Conservation (phyloP, 92 coral and sea anemone genomes). For the Anthopleura xanthogrammica region DNA sequence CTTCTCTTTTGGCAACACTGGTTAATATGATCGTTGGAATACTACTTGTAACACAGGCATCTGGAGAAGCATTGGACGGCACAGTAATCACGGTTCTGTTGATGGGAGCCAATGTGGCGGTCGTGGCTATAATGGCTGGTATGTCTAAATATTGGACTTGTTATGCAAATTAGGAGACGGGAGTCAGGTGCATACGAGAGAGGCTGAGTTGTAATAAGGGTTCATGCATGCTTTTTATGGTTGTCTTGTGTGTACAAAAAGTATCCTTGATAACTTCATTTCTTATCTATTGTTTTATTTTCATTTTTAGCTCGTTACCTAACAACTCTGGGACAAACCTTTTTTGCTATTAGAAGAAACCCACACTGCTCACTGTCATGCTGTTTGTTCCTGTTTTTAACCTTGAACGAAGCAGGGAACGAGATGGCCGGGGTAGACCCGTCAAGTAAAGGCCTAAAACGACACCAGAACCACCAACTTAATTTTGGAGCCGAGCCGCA, state of each 20-base stretch:
- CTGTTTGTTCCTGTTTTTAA: not conserved
- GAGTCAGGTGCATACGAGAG: no score
- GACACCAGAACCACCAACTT: not conserved
- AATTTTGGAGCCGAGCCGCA: not conserved
- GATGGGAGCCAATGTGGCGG: not conserved
- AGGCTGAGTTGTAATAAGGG: no score
- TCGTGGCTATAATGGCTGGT: slow-evolving; percentile 9
- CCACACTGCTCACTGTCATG: not conserved
- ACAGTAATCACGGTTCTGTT: not conserved
- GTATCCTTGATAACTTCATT: not conserved
- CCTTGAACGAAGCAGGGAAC: not conserved
- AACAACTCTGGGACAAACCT: not conserved
- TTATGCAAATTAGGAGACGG: not conserved
- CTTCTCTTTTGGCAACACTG: not conserved
- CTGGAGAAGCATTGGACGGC: not conserved
- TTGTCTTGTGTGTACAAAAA: no score
- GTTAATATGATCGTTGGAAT: not conserved
- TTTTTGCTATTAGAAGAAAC: not conserved
- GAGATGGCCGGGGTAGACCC: not conserved
- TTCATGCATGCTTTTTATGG: not conserved
- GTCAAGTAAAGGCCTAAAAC: not conserved
- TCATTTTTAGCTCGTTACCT: not conserved
- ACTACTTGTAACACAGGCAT: not conserved
- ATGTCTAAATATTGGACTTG: not conserved
- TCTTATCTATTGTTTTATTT: not conserved